Conservation (phyloP, 2,113 vertebrate genomes). For the Archilochus colubris region DNA sequence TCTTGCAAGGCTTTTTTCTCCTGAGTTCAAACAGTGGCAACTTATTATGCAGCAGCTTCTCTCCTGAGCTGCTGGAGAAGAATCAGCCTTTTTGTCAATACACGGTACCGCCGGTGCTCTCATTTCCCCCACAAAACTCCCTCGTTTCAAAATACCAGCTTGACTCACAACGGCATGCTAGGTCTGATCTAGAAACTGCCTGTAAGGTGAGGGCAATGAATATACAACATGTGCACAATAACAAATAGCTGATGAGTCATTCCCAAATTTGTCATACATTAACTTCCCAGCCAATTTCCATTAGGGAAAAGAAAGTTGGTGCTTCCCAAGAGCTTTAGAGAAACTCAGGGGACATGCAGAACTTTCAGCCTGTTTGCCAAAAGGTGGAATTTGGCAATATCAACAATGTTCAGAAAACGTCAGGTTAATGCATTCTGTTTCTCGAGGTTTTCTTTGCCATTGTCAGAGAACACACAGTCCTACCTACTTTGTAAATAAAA, state of each 20-base stretch:
- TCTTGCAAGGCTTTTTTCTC: slow-evolving; percentile 1
- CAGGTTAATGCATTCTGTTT: background rate
- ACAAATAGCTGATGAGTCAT: slow-evolving; percentile 37
- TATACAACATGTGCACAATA: background rate
- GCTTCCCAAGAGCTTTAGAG: background rate
- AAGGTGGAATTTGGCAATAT: background rate
- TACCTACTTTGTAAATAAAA: background rate
- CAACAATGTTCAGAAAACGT: background rate
- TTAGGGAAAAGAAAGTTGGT: background rate
- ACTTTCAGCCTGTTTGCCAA: background rate
- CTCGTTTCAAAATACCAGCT: slow-evolving; percentile 23
- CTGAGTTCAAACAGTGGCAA: slow-evolving; percentile 22
- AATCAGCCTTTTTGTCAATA: slow-evolving; percentile 38
- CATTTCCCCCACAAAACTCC: slow-evolving; percentile 15
- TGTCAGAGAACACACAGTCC: background rate
- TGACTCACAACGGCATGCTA: slow-evolving; percentile 24
- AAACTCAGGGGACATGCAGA: background rate
- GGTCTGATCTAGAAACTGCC: background rate
- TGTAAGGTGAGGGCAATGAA: background rate
- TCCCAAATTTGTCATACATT: background rate
- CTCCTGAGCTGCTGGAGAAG: background rate
- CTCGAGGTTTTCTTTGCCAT: background rate
- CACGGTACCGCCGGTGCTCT: background rate
- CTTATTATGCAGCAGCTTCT: background rate
- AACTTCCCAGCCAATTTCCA: background rate